Evolutionary conservation across 2,113 vertebrate species (phyloP).

Genomic region (Pomatorhinus ruficollis): DNA sequence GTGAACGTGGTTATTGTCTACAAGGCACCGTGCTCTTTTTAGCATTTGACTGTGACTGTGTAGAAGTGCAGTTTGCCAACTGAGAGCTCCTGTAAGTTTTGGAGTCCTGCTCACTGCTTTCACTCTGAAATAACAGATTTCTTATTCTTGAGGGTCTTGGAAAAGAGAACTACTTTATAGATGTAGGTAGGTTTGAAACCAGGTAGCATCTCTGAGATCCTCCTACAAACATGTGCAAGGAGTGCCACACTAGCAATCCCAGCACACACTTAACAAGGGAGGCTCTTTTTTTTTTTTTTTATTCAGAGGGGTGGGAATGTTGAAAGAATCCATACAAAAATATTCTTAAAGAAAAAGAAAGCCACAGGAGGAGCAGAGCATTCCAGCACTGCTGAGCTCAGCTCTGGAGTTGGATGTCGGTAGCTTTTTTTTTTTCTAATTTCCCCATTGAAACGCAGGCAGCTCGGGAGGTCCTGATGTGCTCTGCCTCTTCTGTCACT

Average conservation of each 20-base stretch:
- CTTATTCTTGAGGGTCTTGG: background rate
- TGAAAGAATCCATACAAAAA: background rate
- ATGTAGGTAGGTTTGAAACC: background rate
- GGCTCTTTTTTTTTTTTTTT: background rate
- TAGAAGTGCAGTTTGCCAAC: background rate
- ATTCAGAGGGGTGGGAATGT: background rate
- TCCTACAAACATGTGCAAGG: background rate
- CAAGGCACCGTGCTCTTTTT: background rate
- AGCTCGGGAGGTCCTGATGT: background rate
- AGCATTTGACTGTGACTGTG: background rate
- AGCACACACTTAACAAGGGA: background rate
- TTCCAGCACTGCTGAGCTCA: conserved; percentile 8
- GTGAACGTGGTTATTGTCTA: background rate
- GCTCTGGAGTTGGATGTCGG: background rate
- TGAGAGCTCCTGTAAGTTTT: background rate
- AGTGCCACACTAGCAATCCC: background rate
- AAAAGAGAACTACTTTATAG: background rate
- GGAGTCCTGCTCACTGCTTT: background rate
- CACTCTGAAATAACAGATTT: background rate
- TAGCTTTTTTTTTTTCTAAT: background rate
- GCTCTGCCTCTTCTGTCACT: background rate
- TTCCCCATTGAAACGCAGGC: background rate
- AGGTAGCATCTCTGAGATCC: background rate
- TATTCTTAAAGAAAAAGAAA: background rate
- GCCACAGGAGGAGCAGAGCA: background rate